These are phyloP conservation scores for Asarcornis scutulata DNA, from an alignment of 2,113 vertebrate species.

Conservation along the genomic window DNA sequence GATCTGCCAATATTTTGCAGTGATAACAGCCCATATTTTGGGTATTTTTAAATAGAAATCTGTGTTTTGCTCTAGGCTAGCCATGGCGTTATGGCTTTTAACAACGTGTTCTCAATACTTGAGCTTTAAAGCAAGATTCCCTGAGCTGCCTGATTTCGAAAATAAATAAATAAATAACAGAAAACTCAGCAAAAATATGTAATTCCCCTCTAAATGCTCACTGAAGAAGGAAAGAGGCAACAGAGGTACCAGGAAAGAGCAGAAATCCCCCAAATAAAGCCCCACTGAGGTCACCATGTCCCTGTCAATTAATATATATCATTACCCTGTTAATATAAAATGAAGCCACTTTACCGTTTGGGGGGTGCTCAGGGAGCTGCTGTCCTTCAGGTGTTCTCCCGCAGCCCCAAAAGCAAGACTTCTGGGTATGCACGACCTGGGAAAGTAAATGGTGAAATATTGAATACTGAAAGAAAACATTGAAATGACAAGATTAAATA, in stretches of 20 bases:
- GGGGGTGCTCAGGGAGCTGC: conserved; percentile 43
- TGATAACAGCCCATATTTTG: background rate
- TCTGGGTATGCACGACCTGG: background rate
- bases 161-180: background rate
- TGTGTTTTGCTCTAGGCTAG: conserved; percentile 20
- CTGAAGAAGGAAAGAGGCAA: background rate
- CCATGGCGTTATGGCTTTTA: background rate
- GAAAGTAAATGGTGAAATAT: background rate
- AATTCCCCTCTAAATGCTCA: background rate
- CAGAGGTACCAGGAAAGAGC: background rate
- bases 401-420: background rate
- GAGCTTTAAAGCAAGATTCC: background rate
- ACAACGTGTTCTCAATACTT: background rate
- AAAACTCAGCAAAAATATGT: background rate
- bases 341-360: conserved; percentile 58
- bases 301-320: background rate
- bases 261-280: background rate
- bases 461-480: background rate
- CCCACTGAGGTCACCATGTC: background rate
- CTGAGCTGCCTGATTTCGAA: background rate
- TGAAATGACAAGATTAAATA: background rate
- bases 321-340: background rate
- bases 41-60: conserved; percentile 14
- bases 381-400: conserved; percentile 26
- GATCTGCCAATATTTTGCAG: background rate